Conservation (phyloP, 2,113 vertebrate genomes). For the Falcunculus frontatus region DNA sequence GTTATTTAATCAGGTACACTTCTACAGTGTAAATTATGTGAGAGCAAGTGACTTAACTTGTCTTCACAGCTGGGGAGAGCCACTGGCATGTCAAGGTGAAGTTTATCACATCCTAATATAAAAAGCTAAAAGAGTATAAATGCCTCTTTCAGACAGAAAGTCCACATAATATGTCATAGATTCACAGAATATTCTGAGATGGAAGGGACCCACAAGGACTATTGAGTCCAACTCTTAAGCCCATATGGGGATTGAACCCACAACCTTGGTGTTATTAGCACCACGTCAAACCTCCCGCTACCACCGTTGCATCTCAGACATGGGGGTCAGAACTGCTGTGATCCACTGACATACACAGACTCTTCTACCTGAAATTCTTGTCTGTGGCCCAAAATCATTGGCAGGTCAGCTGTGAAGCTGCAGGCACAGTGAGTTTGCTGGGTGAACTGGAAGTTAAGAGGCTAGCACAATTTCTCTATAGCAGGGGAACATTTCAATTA, state of each 20-base stretch:
- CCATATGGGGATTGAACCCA: fast-evolving
- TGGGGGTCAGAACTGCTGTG: not conserved
- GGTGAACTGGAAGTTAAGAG: not conserved
- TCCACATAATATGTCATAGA: not conserved
- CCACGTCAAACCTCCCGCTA: not conserved
- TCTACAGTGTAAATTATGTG: not conserved
- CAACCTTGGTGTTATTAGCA: not conserved
- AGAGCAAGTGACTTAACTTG: not conserved
- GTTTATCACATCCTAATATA: not conserved
- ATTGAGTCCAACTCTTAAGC: not conserved
- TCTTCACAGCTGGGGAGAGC: not conserved
- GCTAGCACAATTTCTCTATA: not conserved
- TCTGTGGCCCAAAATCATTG: not conserved
- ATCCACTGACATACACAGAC: not conserved
- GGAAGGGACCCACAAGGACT: not conserved
- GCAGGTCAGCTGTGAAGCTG: not conserved
- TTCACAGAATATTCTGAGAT: not conserved
- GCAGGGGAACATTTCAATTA: not conserved
- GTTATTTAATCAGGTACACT: not conserved
- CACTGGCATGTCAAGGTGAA: not conserved
- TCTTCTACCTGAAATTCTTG: not conserved
- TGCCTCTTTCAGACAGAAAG: not conserved
- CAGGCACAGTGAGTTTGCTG: not conserved
- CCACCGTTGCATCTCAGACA: not conserved
- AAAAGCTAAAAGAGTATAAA: not conserved